Base-by-base conservation (phyloP, 2,888 invertebrate genomes). In the Tipula vernalis region DNA sequence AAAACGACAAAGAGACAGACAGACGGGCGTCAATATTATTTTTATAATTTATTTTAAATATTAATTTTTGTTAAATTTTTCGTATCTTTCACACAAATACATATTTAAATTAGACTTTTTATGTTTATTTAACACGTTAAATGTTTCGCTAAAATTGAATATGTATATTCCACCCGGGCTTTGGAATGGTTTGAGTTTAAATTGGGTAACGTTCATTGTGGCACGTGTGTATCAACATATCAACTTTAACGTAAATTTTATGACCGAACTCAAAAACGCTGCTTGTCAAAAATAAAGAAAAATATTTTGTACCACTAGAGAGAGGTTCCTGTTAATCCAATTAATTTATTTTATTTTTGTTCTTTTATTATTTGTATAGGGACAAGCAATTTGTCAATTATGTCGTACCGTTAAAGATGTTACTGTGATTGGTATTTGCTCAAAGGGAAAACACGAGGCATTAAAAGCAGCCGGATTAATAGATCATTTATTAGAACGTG, bases 351-450 rank as follows among this genome's bases (percentile, higher is more conserved):
- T 88, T 83, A 0, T 39, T 6, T 39, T 6, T 39, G 39, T 39
- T 1, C 3, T 39, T 39, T 39, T 6, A n/a, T 39, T 39, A 39
- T 39, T 87, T 91, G 92, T 42, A 57, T 39, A 97, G 97, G 97
- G 97, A 85, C 96, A 96, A 93, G 97, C 97, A 0, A 94, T 97
- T 39, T 95, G 95, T 44, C 97, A 97, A 91, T 92, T 97, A 88
- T 95, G 95, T 87, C 95, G 95, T 92, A 96, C 96, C 0, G 94
- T 97, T 86, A 94, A 95, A 39, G 95, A 96, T 89, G 95, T 97
- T 85, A 96, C 95, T 12, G 94, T 97, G 86, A 96, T 96, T 91
- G 97, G 97, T 41, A 95, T 97, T 2, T 96, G 97, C 90, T 96
- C 97, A 86, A 95, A 96, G 91, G 93, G 93, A 90, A 97, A 97